Percentiles rank a stretch among this genome's conserved stretches.
Evolutionary conservation across 2,888 invertebrate genomes (phyloP).

Genomic region (Stenolophus ochropezus): DNA sequence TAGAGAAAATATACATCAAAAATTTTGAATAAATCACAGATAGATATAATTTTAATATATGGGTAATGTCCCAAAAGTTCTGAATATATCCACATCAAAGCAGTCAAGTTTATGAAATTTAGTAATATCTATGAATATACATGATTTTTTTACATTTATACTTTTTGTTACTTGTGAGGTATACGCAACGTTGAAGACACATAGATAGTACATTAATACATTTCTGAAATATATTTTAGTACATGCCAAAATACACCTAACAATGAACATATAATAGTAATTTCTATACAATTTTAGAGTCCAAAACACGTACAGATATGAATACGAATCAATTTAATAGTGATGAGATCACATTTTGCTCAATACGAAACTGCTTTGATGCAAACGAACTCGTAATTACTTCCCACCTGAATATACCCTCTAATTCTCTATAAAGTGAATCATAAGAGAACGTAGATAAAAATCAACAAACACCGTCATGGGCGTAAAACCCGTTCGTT

Average conservation of each 20-base stretch:
- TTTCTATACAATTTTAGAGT: constrained; percentile 57
- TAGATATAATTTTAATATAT: constrained; percentile 74
- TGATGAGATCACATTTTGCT: constrained; percentile 44
- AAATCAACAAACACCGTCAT: constrained; percentile 73
- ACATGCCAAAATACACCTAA: constrained; percentile 65
- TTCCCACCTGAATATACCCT: constrained; percentile 46
- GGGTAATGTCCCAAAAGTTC: constrained; percentile 67
- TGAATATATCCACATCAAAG: constrained; percentile 72
- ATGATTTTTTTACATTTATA: constrained; percentile 70
- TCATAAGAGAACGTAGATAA: constrained; percentile 61
- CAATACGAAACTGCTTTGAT: constrained; percentile 70
- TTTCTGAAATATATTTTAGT: constrained; percentile 66
- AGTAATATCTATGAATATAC: constrained; percentile 65
- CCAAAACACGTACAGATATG: constrained; percentile 57
- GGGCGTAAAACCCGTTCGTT: constrained; percentile 61
- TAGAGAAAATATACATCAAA: constrained; percentile 78
- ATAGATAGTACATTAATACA: constrained; percentile 71
- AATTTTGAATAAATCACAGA: constrained; percentile 78
- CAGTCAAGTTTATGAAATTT: constrained; percentile 67
- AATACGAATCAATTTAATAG: constrained; percentile 27
- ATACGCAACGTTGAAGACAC: constrained; percentile 76
- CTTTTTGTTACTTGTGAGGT: constrained; percentile 69
- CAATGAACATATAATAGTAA: constrained; percentile 57
- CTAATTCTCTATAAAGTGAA: constrained; percentile 45
- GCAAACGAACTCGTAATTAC: constrained; percentile 66